These are phyloP conservation scores for Drosophila malerkotliana DNA, from an alignment of 1,140 invertebrate genomes.

Conservation along the genomic window DNA sequence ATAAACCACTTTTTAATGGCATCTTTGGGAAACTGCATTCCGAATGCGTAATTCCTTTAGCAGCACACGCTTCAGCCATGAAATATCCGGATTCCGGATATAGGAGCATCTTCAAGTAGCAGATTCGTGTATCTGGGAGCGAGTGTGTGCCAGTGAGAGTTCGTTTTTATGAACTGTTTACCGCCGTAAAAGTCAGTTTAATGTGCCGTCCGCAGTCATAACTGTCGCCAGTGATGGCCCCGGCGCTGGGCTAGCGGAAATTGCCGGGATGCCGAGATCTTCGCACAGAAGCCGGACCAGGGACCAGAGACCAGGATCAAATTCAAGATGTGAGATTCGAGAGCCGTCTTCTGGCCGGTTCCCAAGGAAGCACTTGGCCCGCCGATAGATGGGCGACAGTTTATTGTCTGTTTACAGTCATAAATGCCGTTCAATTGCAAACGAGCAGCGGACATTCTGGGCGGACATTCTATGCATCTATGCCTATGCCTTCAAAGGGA, in stretches of 20 bases:
- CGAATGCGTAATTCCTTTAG: slow-evolving; percentile 15
- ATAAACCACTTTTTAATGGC: slow-evolving; percentile 1
- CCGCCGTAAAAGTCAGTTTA: slow-evolving; percentile 80
- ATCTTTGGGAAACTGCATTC: slow-evolving; percentile 8
- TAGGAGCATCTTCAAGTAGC: slow-evolving; percentile 42
- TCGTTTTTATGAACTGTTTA: slow-evolving; percentile 77
- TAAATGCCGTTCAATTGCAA: slow-evolving; percentile 78
- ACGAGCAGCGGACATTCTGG: slow-evolving; percentile 11
- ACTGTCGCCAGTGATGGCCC: slow-evolving; percentile 63
- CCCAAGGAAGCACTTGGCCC: slow-evolving; percentile 58
- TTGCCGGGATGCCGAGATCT: slow-evolving; percentile 62
- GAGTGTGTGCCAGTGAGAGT: slow-evolving; percentile 36
- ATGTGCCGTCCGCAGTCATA: slow-evolving; percentile 71
- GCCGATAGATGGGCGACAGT: slow-evolving; percentile 62
- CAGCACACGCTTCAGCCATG: slow-evolving; percentile 35
- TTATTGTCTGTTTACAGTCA: slow-evolving; percentile 83
- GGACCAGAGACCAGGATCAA: slow-evolving; percentile 59
- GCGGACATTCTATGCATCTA: slow-evolving; percentile 16
- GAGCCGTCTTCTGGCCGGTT: slow-evolving; percentile 24
- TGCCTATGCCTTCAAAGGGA: slow-evolving; percentile 31
- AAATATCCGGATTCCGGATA: slow-evolving; percentile 21
- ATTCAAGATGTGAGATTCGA: slow-evolving; percentile 45
- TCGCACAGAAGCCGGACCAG: slow-evolving; percentile 58
- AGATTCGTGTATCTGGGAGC: slow-evolving; percentile 29
- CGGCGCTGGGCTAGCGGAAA: slow-evolving; percentile 67